Conservation (phyloP, 2,113 vertebrate species). For the Indicator maculatus region DNA sequence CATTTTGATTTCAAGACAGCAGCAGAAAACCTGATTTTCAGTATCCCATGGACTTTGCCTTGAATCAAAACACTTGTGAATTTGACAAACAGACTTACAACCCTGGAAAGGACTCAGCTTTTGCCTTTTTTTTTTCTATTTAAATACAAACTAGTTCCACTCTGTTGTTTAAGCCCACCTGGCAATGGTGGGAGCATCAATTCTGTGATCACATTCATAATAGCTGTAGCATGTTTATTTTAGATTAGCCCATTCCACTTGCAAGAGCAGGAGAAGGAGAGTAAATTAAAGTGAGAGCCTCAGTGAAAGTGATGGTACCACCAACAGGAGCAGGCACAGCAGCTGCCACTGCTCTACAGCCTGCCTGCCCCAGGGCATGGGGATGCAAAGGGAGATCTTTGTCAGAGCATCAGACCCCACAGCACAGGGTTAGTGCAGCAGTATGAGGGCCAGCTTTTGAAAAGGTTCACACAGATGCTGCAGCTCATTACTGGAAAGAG, state of each 20-base stretch:
- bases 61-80: not conserved
- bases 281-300: not conserved
- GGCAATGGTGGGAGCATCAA: not conserved
- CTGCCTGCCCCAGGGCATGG: not conserved
- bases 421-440: not conserved
- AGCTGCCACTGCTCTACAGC: not conserved
- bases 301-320: not conserved
- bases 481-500: not conserved
- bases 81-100: not conserved
- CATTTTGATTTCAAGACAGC: not conserved
- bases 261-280: not conserved
- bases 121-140: not conserved
- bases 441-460: not conserved
- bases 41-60: not conserved
- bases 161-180: not conserved
- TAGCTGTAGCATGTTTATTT: not conserved
- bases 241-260: not conserved
- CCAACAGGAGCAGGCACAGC: not conserved
- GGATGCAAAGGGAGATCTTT: not conserved
- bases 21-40: not conserved
- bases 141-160: not conserved
- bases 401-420: not conserved
- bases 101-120: not conserved
- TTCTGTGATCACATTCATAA: not conserved
- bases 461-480: not conserved